Evolutionary conservation across 1,140 invertebrate genomes (phyloP), one percentile per base, ranked within the genome.

Genomic region (Pseudomyrmex cubaensis): DNA sequence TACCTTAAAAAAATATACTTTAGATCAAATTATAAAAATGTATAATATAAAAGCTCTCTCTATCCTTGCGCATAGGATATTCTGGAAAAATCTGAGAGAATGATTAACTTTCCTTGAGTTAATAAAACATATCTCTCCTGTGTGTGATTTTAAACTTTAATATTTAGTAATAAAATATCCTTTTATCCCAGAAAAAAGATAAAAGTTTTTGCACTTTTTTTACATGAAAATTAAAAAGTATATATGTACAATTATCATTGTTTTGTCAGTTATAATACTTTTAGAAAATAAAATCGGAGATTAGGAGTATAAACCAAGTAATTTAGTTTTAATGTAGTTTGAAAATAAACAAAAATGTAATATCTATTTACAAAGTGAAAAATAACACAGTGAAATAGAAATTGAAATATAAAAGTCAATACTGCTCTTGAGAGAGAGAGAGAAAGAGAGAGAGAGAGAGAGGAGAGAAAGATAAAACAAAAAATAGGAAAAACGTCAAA

Each of bases 41-140:
- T 35, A 35, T 35, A 44, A 44, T 73, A 73, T 59, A 46, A 20
- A 73, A 73, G 12, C 57, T 59, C 57, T 1, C 12, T 59, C 13
- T 7, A 2, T 20, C 12, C 7, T 73, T 46, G 20, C n/a, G 8
- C 1, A 35, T 35, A 35, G 35, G 4, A 35, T 35, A 35, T 35
- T 13, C 22, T 2, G 2, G 56, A 20, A 57, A 73, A 56, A 62
- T 22, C 22, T 25, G 5, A n/a, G n/a, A n/a, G n/a, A 13, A 35
- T 15, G 22, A 72, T 73, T 17, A 17, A 59, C 25, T 20, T 8
- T 46, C 13, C 13, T 35, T 15, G 10, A 54, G 5, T 57, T 17
- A 72, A 4, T 72, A 35, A 9, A 56, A 56, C 20, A 57, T 73
- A 3, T 8, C 10, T 4, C 35, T 35, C 5, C 35, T 35, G 35